Evolutionary conservation across 2,797 vertebrate genomes (phyloP), one percentile per base, ranked within the genome.

Genomic region (Echiichthys vipera): DNA sequence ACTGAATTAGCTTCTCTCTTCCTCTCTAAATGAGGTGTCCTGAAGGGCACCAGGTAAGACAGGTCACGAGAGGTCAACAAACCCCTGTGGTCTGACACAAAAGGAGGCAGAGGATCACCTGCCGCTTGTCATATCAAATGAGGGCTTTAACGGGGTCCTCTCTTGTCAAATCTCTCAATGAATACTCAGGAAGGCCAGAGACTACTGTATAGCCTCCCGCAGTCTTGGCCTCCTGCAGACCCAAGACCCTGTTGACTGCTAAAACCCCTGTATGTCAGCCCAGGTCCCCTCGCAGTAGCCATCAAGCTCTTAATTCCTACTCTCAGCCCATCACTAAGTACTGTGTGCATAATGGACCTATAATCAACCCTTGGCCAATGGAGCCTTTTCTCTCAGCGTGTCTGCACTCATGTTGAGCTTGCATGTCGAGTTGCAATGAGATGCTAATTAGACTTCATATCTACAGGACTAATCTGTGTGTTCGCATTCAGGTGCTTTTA

Each of bases 381-480:
- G 77, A 80, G 86, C 84, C 84, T 90, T 91, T 90, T 86, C 88
- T 91, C 90, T 78, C 91, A 91, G 89, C 85, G 65, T 85, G 90
- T 91, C 92, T 82, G 86, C 89, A 84, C 90, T 91, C 91, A 91
- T 72, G 85, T 91, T 70, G 90, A 91, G 88, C 86, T 90, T 2
- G 75, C 87, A 90, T 88, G 90, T 92, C 65, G 88, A 83, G 88
- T 77, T 89, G 90, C 90, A 91, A 90, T 91, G 91, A 92, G 86
- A 93, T 92, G 92, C 88, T 90, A 92, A 93, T 94, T 91, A 94
- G 89, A 88, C 88, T 74, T 88, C 88, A 81, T 90, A 92, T 92
- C 88, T 90, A 81, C 86, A 54, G 79, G 87, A 77, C 84, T 92
- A 91, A 93, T 91, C 90, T 92, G 88, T 83, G 84, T 91, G 87